Percentiles rank a stretch among this genome's conserved stretches.
These are phyloP conservation scores for Danaus chrysippus DNA, from an alignment of 2,888 invertebrate species.

Conservation along the genomic window DNA sequence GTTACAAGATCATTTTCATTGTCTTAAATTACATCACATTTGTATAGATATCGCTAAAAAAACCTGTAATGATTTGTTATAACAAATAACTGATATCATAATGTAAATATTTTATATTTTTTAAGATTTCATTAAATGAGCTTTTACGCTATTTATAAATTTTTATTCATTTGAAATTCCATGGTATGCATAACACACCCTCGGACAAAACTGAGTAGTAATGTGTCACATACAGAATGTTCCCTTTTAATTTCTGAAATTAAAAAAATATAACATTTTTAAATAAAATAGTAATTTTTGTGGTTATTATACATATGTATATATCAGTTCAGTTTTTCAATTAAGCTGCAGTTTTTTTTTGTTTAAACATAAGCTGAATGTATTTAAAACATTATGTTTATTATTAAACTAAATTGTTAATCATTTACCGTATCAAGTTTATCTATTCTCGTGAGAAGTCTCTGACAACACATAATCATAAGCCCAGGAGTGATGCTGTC, in stretches of 20 bases:
- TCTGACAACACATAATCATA: conserved; percentile 91
- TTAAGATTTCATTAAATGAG: conserved; percentile 23
- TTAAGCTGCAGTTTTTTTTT: too few species aligned
- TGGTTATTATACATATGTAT: background rate
- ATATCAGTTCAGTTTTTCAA: too few species aligned
- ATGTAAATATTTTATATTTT: conserved; percentile 16
- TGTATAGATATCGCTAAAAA: background rate
- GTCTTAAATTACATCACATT: background rate
- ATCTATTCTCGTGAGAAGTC: conserved; percentile 78
- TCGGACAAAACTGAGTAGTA: conserved; percentile 95
- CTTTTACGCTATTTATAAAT: conserved; percentile 17
- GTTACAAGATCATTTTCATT: background rate
- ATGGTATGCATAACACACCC: conserved; percentile 94
- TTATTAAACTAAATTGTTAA: background rate
- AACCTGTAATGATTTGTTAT: conserved; percentile 10
- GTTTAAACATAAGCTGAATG: too few species aligned
- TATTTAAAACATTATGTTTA: too few species aligned
- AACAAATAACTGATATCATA: conserved; percentile 14
- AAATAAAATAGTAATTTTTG: background rate
- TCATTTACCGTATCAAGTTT: conserved; percentile 52
- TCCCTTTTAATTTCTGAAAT: conserved; percentile 80
- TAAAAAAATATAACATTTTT: conserved; percentile 27
- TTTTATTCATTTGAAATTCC: conserved; percentile 86
- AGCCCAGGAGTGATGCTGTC: conserved; percentile 93
- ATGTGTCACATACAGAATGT: conserved; percentile 89